A percentile compares a stretch with the other conserved stretches of the same genome.
Conservation (phyloP, 2,797 vertebrate species). For the Sebastes jordani region DNA sequence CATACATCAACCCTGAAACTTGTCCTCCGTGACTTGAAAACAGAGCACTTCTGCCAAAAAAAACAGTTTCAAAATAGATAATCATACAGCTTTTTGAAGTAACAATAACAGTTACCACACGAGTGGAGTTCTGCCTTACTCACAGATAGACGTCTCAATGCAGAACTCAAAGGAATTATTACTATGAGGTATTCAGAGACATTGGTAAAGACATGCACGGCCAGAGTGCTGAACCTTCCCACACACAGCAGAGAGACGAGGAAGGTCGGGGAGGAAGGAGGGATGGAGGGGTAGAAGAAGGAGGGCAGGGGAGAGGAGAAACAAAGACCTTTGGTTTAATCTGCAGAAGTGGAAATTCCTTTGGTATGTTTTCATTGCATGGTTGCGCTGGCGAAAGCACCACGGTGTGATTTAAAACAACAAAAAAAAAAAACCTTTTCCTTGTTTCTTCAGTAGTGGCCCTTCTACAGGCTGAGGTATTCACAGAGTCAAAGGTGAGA, state of each 20-base stretch:
- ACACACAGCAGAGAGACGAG: slow-evolving; percentile 74
- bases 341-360: slow-evolving; percentile 93
- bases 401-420: slow-evolving; percentile 86
- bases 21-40: slow-evolving; percentile 85
- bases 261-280: slow-evolving; percentile 64
- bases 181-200: slow-evolving; percentile 99
- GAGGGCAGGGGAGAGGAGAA: slow-evolving; percentile 48
- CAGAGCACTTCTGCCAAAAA: slow-evolving; percentile 85
- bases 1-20: slow-evolving; percentile 88
- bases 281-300: slow-evolving; percentile 64
- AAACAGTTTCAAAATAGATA: slow-evolving; percentile 91
- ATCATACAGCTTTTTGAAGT: slow-evolving; percentile 91
- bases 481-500: slow-evolving; percentile 97
- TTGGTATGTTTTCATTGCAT: slow-evolving; percentile 99
- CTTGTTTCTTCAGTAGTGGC: slow-evolving; percentile 94
- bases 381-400: slow-evolving; percentile 98
- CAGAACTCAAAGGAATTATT: slow-evolving; percentile 96
- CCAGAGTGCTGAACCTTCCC: slow-evolving; percentile 86
- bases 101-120: slow-evolving; percentile 94
- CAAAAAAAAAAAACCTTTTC: slow-evolving; percentile 77
- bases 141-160: slow-evolving; percentile 94
- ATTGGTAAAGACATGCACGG: slow-evolving; percentile 95
- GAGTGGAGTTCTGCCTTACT: slow-evolving; percentile 93
- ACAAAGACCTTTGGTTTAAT: slow-evolving; percentile 95
- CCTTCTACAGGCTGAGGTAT: slow-evolving; percentile 99